A percentile compares a stretch with the other conserved stretches of the same genome.
These are phyloP conservation scores for Bedellia somnulentella DNA, from an alignment of 2,888 invertebrate species.

Conservation along the genomic window DNA sequence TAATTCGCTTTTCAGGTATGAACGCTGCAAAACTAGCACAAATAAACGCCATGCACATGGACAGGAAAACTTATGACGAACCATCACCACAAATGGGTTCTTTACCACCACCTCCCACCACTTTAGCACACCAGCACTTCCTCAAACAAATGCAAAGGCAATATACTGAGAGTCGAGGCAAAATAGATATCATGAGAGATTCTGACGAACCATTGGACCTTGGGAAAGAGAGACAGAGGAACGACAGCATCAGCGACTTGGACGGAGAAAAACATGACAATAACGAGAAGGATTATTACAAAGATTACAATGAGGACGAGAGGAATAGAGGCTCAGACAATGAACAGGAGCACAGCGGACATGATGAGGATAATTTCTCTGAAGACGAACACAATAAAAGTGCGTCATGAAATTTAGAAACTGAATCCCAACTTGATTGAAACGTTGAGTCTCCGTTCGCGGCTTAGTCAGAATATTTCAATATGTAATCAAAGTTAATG, in stretches of 20 bases:
- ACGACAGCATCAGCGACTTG: slow-evolving; percentile 34
- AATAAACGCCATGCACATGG: slow-evolving; percentile 65
- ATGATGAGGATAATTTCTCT: slow-evolving; percentile 47
- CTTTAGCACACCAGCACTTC: slow-evolving; percentile 61
- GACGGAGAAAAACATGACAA: slow-evolving; percentile 49
- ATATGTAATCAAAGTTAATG: too few relatives aligned
- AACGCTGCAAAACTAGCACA: slow-evolving; percentile 80
- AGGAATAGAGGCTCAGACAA: slow-evolving; percentile 23
- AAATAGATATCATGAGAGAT: slow-evolving; percentile 57
- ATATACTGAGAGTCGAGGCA: slow-evolving; percentile 58
- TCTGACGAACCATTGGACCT: slow-evolving; percentile 57
- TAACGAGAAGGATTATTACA: slow-evolving; percentile 43
- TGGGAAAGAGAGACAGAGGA: slow-evolving; percentile 50
- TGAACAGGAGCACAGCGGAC: slow-evolving; percentile 33
- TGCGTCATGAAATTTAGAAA: slow-evolving; percentile 43
- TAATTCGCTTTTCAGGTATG: slow-evolving; percentile 67
- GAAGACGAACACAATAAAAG: slow-evolving; percentile 44
- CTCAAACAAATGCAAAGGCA: slow-evolving; percentile 66
- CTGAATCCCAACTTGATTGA: too few relatives aligned
- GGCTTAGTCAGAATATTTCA: too few relatives aligned
- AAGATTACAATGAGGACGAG: slow-evolving; percentile 35
- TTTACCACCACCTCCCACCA: slow-evolving; percentile 56
- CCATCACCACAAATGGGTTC: slow-evolving; percentile 58
- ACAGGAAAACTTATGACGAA: slow-evolving; percentile 56
- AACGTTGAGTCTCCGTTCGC: too few relatives aligned